Base-by-base conservation (phyloP, 53 echinoderm and acorn worm genomes). In the Apostichopus leukothele region DNA sequence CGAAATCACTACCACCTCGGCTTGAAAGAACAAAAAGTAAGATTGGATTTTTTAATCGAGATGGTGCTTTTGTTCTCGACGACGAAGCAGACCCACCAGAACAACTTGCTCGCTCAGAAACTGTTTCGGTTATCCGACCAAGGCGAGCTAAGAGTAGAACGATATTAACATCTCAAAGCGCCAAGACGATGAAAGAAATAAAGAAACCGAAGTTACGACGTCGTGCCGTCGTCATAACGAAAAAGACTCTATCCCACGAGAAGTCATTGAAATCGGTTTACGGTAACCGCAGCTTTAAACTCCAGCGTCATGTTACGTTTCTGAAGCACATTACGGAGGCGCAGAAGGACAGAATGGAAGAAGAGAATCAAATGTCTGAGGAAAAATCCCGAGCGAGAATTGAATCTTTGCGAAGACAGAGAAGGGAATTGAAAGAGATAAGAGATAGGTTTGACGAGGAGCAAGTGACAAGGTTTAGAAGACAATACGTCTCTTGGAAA, bases 401-500 rank as follows among this genome's bases (percentile, higher is more conserved):
- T n/a, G 89, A 93, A 74, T 94, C 94, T 60, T 85, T 90, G 13
- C 60, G 89, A 54, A 59, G 75, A n/a, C 99, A 98, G 79, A 90
- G 93, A 71, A 77, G 78, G 83, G 83, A 78, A 23, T 86, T 98
- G 21, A 98, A 98, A 88, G 26, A 76, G 61, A 93, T 92, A 4
- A 77, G 99, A 81, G 95, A 94, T 76, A 83, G 90, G 52, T 98
- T 96, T 71, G 99, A 98, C 67, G 95, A 93, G 61, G 99, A 98
- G 50, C 99, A 98, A 79, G 99, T 98, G 21, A 92, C 93, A 83
- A 90, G 99, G 71, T 98, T 98, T 85, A 88, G 91, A 9, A 91
- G 91, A 52, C 99, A 98, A 79, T 98, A 98, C 73, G 99, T 98
- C 55, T 95, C 99, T 6, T 98, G 99, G 99, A 91, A 91, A 84